These are phyloP conservation scores for Nettapus auritus DNA, from an alignment of 2,113 vertebrate genomes.

Conservation along the genomic window DNA sequence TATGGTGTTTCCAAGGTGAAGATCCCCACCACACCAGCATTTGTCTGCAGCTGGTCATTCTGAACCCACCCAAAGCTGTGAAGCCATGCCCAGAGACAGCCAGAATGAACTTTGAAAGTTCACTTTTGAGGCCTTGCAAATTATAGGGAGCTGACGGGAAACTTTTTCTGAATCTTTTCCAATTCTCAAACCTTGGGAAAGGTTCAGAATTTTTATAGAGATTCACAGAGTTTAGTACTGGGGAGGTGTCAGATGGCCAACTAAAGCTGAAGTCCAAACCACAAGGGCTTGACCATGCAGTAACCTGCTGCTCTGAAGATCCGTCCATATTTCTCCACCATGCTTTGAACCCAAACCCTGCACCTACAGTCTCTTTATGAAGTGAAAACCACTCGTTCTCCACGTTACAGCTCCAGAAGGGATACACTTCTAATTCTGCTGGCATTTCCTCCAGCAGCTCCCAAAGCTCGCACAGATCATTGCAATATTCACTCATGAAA, in stretches of 20 bases:
- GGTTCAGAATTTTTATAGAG: neutral
- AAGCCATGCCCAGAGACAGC: neutral
- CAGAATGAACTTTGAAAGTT: neutral
- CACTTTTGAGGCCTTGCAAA: neutral
- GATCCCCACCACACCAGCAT: neutral
- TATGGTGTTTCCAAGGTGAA: neutral
- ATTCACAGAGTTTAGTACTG: neutral
- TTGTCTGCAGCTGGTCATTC: neutral
- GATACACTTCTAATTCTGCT: neutral
- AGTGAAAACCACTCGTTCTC: neutral
- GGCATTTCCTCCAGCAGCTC: conserved; percentile 13
- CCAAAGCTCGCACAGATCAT: neutral
- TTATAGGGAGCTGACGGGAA: neutral
- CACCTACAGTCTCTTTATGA: neutral
- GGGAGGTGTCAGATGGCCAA: neutral
- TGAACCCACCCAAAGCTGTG: neutral
- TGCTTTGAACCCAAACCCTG: neutral
- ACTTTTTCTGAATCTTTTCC: neutral
- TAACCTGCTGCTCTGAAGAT: neutral
- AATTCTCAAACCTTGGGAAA: neutral
- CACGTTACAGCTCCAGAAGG: neutral
- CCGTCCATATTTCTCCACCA: neutral
- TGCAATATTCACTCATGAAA: neutral
- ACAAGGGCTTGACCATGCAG: accelerated
- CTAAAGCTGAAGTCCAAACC: neutral